These are phyloP conservation scores for Ostrea edulis DNA, from an alignment of 1,140 invertebrate genomes.

Conservation along the genomic window DNA sequence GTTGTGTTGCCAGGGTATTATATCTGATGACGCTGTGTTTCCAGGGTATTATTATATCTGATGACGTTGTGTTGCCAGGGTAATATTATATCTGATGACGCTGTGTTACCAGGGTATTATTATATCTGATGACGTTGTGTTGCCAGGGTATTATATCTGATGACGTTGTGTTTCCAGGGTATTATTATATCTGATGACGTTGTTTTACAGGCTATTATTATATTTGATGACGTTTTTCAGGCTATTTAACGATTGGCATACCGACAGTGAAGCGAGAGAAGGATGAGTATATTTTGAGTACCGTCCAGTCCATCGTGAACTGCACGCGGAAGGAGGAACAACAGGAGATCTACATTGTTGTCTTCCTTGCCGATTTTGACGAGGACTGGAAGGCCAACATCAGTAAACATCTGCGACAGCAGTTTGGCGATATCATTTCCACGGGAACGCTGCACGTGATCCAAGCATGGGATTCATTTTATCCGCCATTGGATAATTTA, in stretches of 20 bases:
- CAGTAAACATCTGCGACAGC: slow-evolving; percentile 42
- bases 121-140: no score
- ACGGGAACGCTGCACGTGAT: slow-evolving; percentile 72
- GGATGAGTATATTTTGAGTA: slow-evolving; percentile 60
- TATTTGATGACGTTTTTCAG: slow-evolving; percentile 54
- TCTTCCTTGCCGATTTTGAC: slow-evolving; percentile 67
- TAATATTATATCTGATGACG: no score
- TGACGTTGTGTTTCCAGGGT: no score
- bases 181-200: no score
- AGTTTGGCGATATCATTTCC: slow-evolving; percentile 53
- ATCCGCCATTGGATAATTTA: slow-evolving; percentile 69
- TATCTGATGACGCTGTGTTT: no score
- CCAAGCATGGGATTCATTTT: slow-evolving; percentile 66
- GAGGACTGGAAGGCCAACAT: slow-evolving; percentile 44
- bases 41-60: no score
- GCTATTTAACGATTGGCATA: slow-evolving; percentile 68
- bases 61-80: no score
- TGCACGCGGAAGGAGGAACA: slow-evolving; percentile 55
- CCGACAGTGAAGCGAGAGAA: slow-evolving; percentile 65
- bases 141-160: no score
- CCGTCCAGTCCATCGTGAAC: slow-evolving; percentile 60
- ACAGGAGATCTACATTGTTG: slow-evolving; percentile 60
- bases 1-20: no score
- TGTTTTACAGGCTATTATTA: no score
- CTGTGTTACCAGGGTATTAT: no score